Evolutionary conservation across 1,140 invertebrate species (phyloP).

Genomic region (Cardiocondyla obscurior): DNA sequence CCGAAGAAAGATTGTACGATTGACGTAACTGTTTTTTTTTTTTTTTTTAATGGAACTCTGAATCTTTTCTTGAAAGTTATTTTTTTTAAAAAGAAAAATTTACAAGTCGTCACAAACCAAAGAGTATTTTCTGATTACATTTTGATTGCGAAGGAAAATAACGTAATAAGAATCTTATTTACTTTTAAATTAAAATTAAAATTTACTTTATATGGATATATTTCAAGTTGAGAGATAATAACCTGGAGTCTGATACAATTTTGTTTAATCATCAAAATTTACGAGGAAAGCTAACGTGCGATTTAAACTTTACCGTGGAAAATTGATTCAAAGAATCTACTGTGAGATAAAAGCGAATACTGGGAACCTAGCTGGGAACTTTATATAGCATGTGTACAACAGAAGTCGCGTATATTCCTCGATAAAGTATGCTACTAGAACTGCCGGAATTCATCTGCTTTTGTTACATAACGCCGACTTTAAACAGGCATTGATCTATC

Average conservation of each 20-base stretch:
- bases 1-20: background rate
- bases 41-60: background rate
- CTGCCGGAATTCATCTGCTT: background rate
- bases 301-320: background rate
- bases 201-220: background rate
- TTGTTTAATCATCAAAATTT: background rate
- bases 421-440: background rate
- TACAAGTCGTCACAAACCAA: background rate
- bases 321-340: background rate
- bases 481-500: conserved; percentile 26
- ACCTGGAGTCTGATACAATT: background rate
- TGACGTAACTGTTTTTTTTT: background rate
- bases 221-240: background rate
- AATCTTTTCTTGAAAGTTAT: background rate
- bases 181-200: background rate
- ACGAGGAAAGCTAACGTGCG: background rate
- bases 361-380: background rate
- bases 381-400: background rate
- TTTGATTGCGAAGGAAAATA: background rate
- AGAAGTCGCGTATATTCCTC: background rate
- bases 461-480: conserved; percentile 27
- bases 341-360: background rate
- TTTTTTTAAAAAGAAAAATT: background rate
- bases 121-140: background rate
- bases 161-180: background rate